Evolutionary conservation across 2,888 invertebrate genomes (phyloP), one percentile per base, ranked within the genome.

Genomic region (Megastigmus dorsalis): DNA sequence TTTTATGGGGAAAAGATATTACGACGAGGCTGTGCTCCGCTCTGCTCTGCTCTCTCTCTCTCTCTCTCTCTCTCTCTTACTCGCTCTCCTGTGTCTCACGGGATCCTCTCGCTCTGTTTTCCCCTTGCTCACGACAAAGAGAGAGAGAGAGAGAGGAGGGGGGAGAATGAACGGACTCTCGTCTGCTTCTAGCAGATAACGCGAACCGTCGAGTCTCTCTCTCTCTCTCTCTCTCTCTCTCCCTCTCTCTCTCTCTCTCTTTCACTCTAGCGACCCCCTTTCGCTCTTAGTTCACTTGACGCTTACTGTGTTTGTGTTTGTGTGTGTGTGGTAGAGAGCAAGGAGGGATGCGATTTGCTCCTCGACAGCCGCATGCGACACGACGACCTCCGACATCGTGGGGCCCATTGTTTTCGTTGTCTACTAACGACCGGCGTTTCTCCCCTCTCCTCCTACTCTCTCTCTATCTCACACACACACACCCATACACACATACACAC

Each of bases 291-390:
- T 50, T 23, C 13, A 63, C 9, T 30, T 38, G 41, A 38, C 28
- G 52, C 54, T 62, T 59, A 50, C 28, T 41, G 15, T 5, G 30
- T 18, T n/a, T 10, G 33, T 28, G 38, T n/a, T 59, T 60, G 41
- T 41, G 15, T 5, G 30, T 18, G n/a, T 10, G 33, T 28, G 38
- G n/a, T n/a, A n/a, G n/a, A 10, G 15, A 4, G 52, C 18, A 69
- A 70, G 36, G 74, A 68, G 45, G 18, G 38, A n/a, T 45, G 30
- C 28, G 38, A 38, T 68, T 78, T 79, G 77, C 78, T 75, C 75
- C 77, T 81, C 81, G 84, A 84, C 84, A 84, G 83, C 82, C 15
- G 82, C 80, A 80, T 81, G 79, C 80, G 80, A 77, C 80, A 75
- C 66, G 15, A 45, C 67, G 36, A 57, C 33, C 78, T 77, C 77